Evolutionary conservation across 2,888 invertebrate species (phyloP).

Genomic region (Muschampia plurimacula): DNA sequence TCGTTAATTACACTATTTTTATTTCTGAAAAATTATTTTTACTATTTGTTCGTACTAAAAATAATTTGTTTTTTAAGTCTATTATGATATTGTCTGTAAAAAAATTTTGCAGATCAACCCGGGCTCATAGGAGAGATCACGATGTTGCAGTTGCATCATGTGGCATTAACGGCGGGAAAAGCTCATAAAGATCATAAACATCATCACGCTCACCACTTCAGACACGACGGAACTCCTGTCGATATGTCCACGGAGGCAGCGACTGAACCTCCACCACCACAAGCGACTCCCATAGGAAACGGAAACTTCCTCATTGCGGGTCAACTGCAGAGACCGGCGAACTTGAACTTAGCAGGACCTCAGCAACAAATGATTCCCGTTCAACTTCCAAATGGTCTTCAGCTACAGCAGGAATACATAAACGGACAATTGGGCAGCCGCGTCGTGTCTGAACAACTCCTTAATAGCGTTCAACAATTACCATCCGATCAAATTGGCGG

Average conservation of each 20-base stretch:
- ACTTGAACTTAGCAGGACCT: constrained; percentile 79
- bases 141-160: constrained; percentile 92
- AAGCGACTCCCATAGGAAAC: constrained; percentile 74
- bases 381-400: constrained; percentile 78
- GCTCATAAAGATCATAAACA: constrained; percentile 95
- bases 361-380: constrained; percentile 78
- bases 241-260: constrained; percentile 86
- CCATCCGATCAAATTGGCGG: constrained; percentile 52
- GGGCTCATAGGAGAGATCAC: constrained; percentile 92
- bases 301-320: constrained; percentile 87
- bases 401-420: constrained; percentile 84
- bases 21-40: too few species aligned
- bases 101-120: constrained; percentile 81
- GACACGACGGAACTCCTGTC: constrained; percentile 88
- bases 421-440: constrained; percentile 88
- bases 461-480: constrained; percentile 65
- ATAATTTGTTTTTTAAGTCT: too few species aligned
- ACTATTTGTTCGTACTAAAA: too few species aligned
- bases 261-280: constrained; percentile 80
- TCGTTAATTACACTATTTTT: too few species aligned
- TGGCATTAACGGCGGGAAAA: constrained; percentile 93
- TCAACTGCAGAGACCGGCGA: constrained; percentile 86
- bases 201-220: constrained; percentile 93
- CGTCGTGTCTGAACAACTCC: constrained; percentile 84
- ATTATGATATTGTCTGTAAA: not conserved